phyloP scores from a whole-genome alignment of 2,888 invertebrate species.

The Magallana nippona region DNA sequence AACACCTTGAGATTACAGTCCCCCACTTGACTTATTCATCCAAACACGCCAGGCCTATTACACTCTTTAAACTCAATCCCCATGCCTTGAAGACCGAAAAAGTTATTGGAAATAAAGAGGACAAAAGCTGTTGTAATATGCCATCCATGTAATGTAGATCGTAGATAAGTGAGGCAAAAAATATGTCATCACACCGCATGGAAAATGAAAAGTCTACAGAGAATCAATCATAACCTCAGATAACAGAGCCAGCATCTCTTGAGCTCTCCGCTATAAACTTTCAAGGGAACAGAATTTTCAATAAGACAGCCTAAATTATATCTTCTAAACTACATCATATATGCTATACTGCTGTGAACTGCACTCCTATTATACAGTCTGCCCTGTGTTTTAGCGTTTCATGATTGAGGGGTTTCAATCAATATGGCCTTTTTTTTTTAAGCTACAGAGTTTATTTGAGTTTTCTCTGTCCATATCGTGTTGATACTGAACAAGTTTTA shows the following conservation, averaged over 20 bases:
- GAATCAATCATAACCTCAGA: background rate
- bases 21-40: background rate
- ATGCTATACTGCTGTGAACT: background rate
- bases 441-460: background rate
- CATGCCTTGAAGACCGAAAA: background rate
- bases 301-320: background rate
- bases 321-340: background rate
- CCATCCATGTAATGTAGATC: no score
- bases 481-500: background rate
- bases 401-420: constrained; percentile 1
- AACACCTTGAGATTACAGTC: background rate
- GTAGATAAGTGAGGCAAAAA: no score
- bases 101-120: no score
- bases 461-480: background rate
- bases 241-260: background rate
- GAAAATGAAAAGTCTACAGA: background rate
- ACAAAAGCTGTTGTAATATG: no score
- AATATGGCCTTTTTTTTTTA: background rate
- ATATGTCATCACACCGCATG: no score
- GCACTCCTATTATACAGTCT: background rate
- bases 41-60: background rate
- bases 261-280: background rate
- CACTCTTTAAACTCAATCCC: background rate
- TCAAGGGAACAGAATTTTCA: background rate
- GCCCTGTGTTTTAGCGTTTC: background rate